Percentiles rank a stretch among this genome's conserved stretches.
Conservation (phyloP, 1,140 invertebrate genomes). For the Macrotrachela quadricornifera region DNA sequence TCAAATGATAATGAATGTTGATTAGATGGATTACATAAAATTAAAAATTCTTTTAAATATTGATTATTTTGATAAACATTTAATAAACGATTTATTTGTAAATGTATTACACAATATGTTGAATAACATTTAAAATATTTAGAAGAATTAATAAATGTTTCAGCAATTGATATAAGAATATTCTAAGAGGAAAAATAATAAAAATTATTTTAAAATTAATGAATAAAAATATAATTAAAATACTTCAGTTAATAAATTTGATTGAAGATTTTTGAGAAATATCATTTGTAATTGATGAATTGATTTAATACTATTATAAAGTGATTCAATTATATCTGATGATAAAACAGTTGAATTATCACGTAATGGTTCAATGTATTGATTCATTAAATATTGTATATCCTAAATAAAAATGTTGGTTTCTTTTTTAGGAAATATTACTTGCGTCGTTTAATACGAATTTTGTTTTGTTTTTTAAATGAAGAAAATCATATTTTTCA, state of each 20-base stretch:
- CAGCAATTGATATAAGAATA: constrained; percentile 48
- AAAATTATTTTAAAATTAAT: too few relatives aligned
- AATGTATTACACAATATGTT: constrained; percentile 93
- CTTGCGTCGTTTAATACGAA: too few relatives aligned
- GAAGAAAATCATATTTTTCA: too few relatives aligned
- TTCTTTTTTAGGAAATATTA: too few relatives aligned
- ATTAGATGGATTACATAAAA: constrained; percentile 71
- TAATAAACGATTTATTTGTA: not conserved
- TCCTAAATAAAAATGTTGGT: constrained; percentile 43
- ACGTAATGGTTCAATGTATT: constrained; percentile 84
- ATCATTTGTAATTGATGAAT: constrained; percentile 85
- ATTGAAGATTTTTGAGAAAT: constrained; percentile 80
- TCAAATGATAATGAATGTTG: constrained; percentile 55
- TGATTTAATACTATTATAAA: constrained; percentile 90
- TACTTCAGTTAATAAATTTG: constrained; percentile 40
- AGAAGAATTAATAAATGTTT: constrained; percentile 85
- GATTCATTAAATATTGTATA: constrained; percentile 75
- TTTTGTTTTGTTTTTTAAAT: too few relatives aligned
- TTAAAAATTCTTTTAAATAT: constrained; percentile 64
- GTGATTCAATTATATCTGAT: constrained; percentile 70
- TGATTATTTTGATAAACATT: not conserved
- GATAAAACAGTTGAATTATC: constrained; percentile 71
- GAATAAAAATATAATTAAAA: too few relatives aligned
- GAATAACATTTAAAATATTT: constrained; percentile 97
- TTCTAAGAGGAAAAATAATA: too few relatives aligned